Percentiles rank a stretch among this genome's conserved stretches.
These are phyloP conservation scores for Chaetops frenatus DNA, from an alignment of 2,113 vertebrate species.

Conservation along the genomic window DNA sequence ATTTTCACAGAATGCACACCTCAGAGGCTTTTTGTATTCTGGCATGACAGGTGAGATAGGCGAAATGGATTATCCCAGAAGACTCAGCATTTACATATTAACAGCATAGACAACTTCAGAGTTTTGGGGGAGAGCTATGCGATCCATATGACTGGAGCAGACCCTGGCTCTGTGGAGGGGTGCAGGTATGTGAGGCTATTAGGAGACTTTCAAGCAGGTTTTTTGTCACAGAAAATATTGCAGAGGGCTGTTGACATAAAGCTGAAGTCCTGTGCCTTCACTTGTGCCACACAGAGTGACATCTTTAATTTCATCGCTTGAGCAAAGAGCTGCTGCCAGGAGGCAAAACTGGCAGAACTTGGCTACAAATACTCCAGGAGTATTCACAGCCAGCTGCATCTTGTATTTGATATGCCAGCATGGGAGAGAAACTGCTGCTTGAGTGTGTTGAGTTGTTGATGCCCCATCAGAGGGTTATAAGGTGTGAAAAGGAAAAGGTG, in stretches of 20 bases:
- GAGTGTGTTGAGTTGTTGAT: not conserved
- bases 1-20: not conserved
- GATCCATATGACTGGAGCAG: accelerated
- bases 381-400: not conserved
- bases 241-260: not conserved
- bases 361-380: not conserved
- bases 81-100: not conserved
- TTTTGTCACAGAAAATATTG: not conserved
- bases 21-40: not conserved
- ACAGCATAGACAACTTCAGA: not conserved
- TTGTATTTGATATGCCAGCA: not conserved
- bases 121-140: not conserved
- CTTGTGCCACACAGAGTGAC: not conserved
- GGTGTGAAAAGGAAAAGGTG: not conserved
- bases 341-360: not conserved
- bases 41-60: not conserved
- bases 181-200: not conserved
- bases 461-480: not conserved
- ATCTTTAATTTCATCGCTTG: not conserved
- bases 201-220: not conserved
- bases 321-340: not conserved
- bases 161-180: not conserved
- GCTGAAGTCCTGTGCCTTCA: not conserved
- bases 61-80: not conserved
- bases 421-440: not conserved